Evolutionary conservation across 2,797 vertebrate species (phyloP), one percentile per base, ranked within the genome.

Genomic region (Decapterus maruadsi): DNA sequence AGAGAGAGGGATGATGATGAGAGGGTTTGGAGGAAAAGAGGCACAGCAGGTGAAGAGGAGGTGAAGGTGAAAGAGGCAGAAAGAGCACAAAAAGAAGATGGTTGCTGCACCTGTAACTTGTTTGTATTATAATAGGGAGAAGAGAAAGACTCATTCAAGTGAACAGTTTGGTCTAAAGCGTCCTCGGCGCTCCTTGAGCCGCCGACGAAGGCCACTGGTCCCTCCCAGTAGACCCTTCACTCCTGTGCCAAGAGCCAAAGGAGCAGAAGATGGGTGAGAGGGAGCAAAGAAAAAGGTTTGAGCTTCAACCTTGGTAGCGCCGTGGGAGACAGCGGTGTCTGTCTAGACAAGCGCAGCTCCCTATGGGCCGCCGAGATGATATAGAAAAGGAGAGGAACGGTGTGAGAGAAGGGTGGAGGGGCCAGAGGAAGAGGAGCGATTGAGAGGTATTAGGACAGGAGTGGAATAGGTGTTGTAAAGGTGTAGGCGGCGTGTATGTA

Each of bases 291-390:
- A 77, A 83, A 70, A 80, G 78, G 87, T 82, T 78, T 86, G 82
- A 81, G 89, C 80, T 85, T 90, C 88, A 91, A 91, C 91, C 90
- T 88, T 88, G 90, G 89, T 71, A 69, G 74, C 86, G 72, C 89
- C 74, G 64, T 90, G 92, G 90, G 90, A 90, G 84, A 91, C 84
- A 84, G 60, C 57, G 13, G 74, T 75, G 86, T 86, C 84, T 88
- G 90, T 90, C 92, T 90, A 92, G 90, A 91, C 90, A 82, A 91
- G 82, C 85, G 67, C 1, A 58, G 77, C 85, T 94, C 92, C 91
- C 92, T 61, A 79, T 77, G 87, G 92, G 90, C 84, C 59, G 76
- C 67, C 0, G 54, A 84, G 86, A 90, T 90, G 86, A 90, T 87
- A 82, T 40, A 86, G 87, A 26, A 26, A 84, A 87, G 74, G 68